Evolutionary conservation across 1,140 invertebrate species (phyloP), one percentile per base, ranked within the genome.

Genomic region (Steinernema feltiae): DNA sequence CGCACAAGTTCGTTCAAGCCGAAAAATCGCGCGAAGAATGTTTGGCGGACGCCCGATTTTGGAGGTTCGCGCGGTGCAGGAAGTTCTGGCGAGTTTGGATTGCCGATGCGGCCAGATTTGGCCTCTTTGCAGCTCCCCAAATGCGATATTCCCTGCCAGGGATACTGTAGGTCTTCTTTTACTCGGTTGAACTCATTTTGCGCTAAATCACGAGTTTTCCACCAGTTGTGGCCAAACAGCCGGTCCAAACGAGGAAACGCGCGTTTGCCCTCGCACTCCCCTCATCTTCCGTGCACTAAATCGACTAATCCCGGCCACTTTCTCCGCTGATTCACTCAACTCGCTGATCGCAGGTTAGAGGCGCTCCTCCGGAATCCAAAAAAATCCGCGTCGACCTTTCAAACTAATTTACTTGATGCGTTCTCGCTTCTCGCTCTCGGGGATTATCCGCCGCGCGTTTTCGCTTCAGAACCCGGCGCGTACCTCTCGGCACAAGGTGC

Each of bases 11-110:
- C 53, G 53, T 12, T 63, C 53, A 63, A 15, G 53, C 53, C 53
- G 53, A 63, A 63, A 27, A 63, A 63, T 63, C 53, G 53, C 53
- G 53, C 24, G 53, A 63, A n/a, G 53, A 63, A 63, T 63, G 53
- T 63, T 63, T 63, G 53, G 53, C 53, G 53, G 41, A 46, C 41
- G 41, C 41, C 41, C 41, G n/a, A 46, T 46, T 46, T 46, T 63
- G 53, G 24, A 27, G 15, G 24, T 27, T 15, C 7, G 53, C 7
- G 7, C 7, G 41, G 41, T n/a, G 41, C 12, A 27, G 53, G 15
- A 63, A 27, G 53, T 3, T n/a, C 24, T 63, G 53, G 35, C 35
- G 7, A 41, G 7, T 41, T 41, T 41, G 7, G 35, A 41, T 7
- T 7, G 18, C 18, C 7, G 35, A 41, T 7, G 35, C n/a, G n/a